Conservation (phyloP, 2,797 vertebrate genomes). For the Chloroceryle amazona region DNA sequence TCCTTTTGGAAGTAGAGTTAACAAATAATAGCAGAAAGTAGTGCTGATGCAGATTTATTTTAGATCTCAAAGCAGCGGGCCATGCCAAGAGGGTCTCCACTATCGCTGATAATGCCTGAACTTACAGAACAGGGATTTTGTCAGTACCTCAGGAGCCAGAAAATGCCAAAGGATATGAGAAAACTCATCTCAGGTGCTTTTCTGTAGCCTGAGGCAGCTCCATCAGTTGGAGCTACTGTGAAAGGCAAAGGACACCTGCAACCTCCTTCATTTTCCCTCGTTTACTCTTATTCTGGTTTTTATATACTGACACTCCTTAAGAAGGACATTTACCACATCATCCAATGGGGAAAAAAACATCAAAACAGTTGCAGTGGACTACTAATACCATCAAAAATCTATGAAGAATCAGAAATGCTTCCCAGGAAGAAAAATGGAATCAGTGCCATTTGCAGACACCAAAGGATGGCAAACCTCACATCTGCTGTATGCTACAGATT, state of each 20-base stretch:
- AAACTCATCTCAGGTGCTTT: background rate
- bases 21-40: background rate
- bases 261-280: background rate
- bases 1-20: background rate
- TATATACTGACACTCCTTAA: background rate
- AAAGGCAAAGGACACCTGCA: background rate
- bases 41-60: background rate
- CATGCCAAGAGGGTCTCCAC: background rate
- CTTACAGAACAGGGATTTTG: background rate
- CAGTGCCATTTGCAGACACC: background rate
- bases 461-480: background rate
- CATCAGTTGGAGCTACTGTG: background rate
- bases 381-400: background rate
- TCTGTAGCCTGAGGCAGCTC: background rate
- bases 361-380: background rate
- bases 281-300: background rate
- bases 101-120: background rate
- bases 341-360: background rate
- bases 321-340: background rate
- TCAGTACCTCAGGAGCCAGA: background rate
- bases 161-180: background rate
- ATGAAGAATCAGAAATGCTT: background rate
- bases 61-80: background rate
- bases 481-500: background rate
- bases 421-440: constrained; percentile 13